Conservation (phyloP, 1,140 invertebrate species). For the Rhizoglyphus robini region DNA sequence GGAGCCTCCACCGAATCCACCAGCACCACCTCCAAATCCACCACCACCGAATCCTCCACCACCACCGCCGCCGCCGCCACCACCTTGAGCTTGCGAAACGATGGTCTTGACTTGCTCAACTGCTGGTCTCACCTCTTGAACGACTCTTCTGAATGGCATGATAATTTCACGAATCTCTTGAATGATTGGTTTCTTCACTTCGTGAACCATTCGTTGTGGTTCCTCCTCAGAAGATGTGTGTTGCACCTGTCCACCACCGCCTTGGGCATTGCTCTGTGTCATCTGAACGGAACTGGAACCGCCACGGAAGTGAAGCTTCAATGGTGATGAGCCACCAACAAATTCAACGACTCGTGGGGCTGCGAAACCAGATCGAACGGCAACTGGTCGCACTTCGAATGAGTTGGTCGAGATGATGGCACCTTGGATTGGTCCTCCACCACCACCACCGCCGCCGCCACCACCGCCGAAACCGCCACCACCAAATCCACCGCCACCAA, state of each 20-base stretch:
- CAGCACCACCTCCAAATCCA: not conserved
- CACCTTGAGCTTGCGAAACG: not conserved
- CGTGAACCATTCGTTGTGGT: slow-evolving; percentile 18
- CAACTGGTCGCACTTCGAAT: not conserved
- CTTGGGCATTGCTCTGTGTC: not conserved
- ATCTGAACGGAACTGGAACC: not conserved
- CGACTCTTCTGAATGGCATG: not conserved
- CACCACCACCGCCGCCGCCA: slow-evolving; percentile 10
- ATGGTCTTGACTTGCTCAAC: slow-evolving; percentile 15
- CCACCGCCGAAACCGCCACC: not conserved
- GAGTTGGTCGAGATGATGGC: slow-evolving; percentile 3
- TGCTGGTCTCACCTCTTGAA: not conserved
- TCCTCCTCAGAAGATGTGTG: slow-evolving; percentile 4
- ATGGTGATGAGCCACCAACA: not conserved
- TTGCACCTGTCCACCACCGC: not conserved
- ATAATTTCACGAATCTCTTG: slow-evolving; percentile 7
- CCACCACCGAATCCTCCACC: not conserved
- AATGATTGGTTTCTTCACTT: slow-evolving; percentile 22
- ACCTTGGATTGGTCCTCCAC: slow-evolving; percentile 8
- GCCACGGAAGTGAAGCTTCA: slow-evolving; percentile 7
- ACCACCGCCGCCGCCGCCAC: slow-evolving; percentile 7
- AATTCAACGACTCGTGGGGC: slow-evolving; percentile 7
- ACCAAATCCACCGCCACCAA: not conserved
- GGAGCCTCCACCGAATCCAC: not conserved
- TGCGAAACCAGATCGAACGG: not conserved